Conservation (phyloP, 2,113 vertebrate genomes). For the Chloropsis hardwickii region DNA sequence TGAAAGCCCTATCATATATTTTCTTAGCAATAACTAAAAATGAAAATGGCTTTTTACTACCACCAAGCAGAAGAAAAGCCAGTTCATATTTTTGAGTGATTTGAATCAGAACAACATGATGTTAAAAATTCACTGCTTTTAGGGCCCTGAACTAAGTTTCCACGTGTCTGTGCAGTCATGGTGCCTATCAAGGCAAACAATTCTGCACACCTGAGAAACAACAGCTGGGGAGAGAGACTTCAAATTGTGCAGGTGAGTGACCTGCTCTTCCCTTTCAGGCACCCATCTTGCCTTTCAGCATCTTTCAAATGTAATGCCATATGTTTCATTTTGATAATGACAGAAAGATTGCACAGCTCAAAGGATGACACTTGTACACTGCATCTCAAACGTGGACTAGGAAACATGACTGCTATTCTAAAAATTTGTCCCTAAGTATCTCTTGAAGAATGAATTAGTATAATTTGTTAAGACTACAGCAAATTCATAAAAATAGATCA, state of each 20-base stretch:
- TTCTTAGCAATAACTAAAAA: neutral
- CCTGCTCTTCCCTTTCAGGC: neutral
- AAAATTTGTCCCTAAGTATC: neutral
- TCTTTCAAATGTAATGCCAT: neutral
- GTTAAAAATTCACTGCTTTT: neutral
- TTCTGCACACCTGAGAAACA: neutral
- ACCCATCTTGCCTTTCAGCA: neutral
- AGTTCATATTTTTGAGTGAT: neutral
- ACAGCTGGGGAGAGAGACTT: neutral
- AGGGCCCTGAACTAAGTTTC: neutral
- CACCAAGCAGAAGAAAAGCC: neutral
- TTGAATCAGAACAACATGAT: neutral
- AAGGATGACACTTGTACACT: neutral
- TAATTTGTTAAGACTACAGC: neutral
- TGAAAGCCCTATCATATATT: neutral
- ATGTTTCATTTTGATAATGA: neutral
- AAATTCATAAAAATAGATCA: neutral
- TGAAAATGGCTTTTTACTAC: neutral
- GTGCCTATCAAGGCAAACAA: neutral
- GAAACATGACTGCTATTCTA: neutral
- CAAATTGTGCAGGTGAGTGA: neutral
- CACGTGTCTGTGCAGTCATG: rapidly evolving
- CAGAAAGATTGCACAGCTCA: neutral
- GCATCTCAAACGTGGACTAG: neutral
- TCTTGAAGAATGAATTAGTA: neutral